Evolutionary conservation across 2,113 vertebrate species (phyloP), one percentile per base, ranked within the genome.

Genomic region (Pipa parva): DNA sequence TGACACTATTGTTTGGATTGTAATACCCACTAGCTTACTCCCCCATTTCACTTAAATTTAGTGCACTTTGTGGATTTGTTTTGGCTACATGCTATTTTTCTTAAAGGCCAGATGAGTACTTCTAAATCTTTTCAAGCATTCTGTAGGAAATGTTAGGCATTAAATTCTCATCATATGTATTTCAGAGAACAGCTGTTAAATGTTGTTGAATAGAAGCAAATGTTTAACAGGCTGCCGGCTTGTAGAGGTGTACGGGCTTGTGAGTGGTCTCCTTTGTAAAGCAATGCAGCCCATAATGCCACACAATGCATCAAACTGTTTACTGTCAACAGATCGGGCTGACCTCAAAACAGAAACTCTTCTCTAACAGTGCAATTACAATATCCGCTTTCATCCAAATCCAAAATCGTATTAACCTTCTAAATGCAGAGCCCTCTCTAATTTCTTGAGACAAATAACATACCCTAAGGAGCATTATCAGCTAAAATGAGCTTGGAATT

Each of bases 141-240:
- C 33, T 37, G 65, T 60, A 51, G 65, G 65, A 69, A 69, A 69
- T 60, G 65, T 69, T 60, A 50, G 66, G 57, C 57, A 70, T 70
- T 70, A 70, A 61, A 70, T 70, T 51, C 66, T 61, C 66, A 70
- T 61, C 58, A 45, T 28, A 31, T 61, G 66, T 54, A 70, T 42
- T 60, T 61, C 58, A 18, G 33, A 18, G 66, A 70, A 28, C 66
- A 70, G 49, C 66, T 61, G 66, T 25, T 59, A 42, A 59, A 70
- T 36, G 22, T 39, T 45, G 49, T 42, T 48, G 20, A 73, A 49
- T 63, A 17, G 36, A 75, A 76, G 67, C 5, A 4, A 21, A 37
- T 39, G 22, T 61, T 73, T 75, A 67, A 59, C 51, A 74, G 70
- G 27, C 65, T 1, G 17, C 45, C 52, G 17, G 60, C 51, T 7